A percentile compares a stretch with the other conserved stretches of the same genome.
These are phyloP conservation scores for Mobula hypostoma DNA, from an alignment of 2,113 vertebrate species.

Conservation along the genomic window DNA sequence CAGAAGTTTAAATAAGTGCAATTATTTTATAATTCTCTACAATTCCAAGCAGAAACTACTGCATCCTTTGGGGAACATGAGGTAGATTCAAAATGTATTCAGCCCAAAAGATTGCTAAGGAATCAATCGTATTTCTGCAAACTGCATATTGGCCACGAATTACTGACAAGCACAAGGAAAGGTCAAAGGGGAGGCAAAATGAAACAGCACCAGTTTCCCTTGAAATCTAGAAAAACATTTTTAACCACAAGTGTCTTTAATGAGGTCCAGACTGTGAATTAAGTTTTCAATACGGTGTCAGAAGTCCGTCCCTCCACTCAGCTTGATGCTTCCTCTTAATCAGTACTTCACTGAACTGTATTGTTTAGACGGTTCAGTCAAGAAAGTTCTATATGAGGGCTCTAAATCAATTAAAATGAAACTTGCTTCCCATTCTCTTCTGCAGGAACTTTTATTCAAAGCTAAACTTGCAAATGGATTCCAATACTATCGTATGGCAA, in stretches of 20 bases:
- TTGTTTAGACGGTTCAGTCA: background rate
- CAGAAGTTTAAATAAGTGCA: too few relatives aligned
- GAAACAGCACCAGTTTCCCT: background rate
- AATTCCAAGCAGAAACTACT: background rate
- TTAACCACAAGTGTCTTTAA: background rate
- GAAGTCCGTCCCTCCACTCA: background rate
- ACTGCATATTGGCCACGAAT: background rate
- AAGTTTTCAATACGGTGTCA: too few relatives aligned
- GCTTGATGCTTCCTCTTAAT: background rate
- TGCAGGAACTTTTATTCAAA: background rate
- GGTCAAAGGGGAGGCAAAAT: background rate
- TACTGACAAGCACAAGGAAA: background rate
- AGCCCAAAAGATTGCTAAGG: background rate
- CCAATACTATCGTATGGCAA: background rate
- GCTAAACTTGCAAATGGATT: background rate
- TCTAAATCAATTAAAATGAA: background rate
- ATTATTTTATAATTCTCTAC: background rate
- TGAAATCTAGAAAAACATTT: background rate
- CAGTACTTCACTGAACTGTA: background rate
- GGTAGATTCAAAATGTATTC: background rate
- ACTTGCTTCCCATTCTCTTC: background rate
- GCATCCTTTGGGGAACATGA: background rate
- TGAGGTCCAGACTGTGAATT: background rate
- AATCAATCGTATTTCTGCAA: background rate
- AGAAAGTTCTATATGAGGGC: background rate